Conservation (phyloP, 1,140 invertebrate species). For the Procambarus clarkii region DNA sequence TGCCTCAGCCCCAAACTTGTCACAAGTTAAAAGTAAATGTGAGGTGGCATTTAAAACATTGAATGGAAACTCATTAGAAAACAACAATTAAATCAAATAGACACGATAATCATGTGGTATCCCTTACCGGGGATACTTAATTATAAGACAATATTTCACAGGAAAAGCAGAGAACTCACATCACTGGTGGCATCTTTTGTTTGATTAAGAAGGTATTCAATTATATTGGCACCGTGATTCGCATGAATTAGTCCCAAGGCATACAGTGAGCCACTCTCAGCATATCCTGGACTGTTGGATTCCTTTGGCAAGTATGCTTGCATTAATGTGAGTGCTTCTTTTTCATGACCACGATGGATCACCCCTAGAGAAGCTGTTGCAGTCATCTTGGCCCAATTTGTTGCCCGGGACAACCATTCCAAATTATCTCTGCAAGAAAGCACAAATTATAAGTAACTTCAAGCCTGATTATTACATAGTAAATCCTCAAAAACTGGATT, state of each 20-base stretch:
- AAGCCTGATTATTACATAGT: no score
- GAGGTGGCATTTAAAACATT: no score
- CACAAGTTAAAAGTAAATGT: no score
- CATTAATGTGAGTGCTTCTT: conserved; percentile 80
- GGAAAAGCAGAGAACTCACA: conserved; percentile 75
- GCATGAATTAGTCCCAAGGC: conserved; percentile 98
- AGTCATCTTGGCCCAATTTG: conserved; percentile 99
- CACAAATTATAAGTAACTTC: no score
- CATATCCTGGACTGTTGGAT: conserved; percentile 92
- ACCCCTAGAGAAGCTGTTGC: conserved; percentile 98
- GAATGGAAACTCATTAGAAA: no score
- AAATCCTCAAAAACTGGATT: no score
- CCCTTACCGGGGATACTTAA: no score
- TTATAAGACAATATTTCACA: no score
- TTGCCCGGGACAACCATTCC: conserved; percentile 98
- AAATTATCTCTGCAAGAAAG: conserved; percentile 89
- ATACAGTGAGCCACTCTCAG: conserved; percentile 98
- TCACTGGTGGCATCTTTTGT: conserved; percentile 92
- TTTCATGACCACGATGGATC: conserved; percentile 95
- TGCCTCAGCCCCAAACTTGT: no score
- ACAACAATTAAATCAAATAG: no score
- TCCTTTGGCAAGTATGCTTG: conserved; percentile 98
- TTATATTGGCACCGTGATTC: conserved; percentile 98
- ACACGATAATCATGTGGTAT: no score
- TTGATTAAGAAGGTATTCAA: conserved; percentile 95